Evolutionary conservation across 2,888 invertebrate genomes (phyloP).

Genomic region (Mechanitis messenoides): DNA sequence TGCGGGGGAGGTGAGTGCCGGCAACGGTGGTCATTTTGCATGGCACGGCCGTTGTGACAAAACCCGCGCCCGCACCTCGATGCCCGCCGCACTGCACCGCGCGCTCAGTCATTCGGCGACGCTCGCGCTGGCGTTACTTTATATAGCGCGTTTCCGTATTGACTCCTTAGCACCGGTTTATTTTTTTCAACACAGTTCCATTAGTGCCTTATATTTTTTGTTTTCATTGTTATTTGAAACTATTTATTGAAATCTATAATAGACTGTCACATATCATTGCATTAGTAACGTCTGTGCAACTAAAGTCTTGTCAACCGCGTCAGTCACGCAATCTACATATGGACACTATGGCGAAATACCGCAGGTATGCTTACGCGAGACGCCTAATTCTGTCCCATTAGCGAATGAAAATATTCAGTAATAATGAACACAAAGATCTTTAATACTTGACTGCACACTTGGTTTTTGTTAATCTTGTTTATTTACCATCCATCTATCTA

Average conservation of each 20-base stretch:
- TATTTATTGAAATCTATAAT: conserved; percentile 1
- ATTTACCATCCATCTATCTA: conserved; percentile 7
- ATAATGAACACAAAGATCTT: neutral
- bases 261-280: conserved; percentile 4
- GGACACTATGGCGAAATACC: conserved; percentile 62
- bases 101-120: conserved; percentile 71
- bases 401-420: neutral
- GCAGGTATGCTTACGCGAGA: conserved; percentile 47
- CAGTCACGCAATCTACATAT: conserved; percentile 35
- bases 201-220: conserved; percentile 12
- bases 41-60: conserved; percentile 61
- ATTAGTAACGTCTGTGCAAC: conserved; percentile 12
- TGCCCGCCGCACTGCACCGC: conserved; percentile 48
- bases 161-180: conserved; percentile 20
- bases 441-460: neutral
- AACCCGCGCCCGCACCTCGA: conserved; percentile 61
- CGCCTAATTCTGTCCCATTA: conserved; percentile 4
- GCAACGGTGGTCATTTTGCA: conserved; percentile 48
- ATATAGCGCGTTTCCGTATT: conserved; percentile 33
- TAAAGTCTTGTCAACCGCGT: conserved; percentile 20
- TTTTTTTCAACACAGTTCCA: conserved; percentile 19
- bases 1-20: conserved; percentile 38
- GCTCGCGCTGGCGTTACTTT: conserved; percentile 65
- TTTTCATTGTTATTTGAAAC: neutral
- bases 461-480: neutral